Evolutionary conservation across 2,113 vertebrate species (phyloP).

Genomic region (Coreoperca whiteheadi): DNA sequence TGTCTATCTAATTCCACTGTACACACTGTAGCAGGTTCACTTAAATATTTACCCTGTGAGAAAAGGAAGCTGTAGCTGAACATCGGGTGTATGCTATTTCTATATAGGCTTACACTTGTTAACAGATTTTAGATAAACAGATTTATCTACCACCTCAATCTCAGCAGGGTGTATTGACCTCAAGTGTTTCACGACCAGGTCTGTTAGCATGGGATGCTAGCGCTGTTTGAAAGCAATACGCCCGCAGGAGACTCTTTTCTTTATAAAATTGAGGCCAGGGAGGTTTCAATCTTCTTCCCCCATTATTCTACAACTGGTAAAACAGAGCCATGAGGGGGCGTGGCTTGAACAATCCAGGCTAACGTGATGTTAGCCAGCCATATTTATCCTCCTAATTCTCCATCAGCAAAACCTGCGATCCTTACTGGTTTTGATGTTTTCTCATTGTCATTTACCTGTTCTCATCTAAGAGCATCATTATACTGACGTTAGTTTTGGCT

Average conservation of each 20-base stretch:
- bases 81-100: not conserved
- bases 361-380: not conserved
- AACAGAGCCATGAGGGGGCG: no score
- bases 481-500: no score
- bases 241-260: no score
- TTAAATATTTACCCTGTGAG: not conserved
- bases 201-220: constrained; percentile 5
- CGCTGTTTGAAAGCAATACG: not conserved
- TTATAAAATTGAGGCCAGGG: no score
- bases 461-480: no score
- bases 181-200: no score
- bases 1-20: no score
- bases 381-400: not conserved
- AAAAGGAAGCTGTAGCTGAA: not conserved
- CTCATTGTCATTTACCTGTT: no score
- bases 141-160: not conserved
- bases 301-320: no score
- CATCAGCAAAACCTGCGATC: not conserved
- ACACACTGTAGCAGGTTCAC: not conserved
- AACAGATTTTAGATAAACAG: no score
- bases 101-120: not conserved
- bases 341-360: not conserved
- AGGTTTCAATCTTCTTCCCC: no score
- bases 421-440: not conserved
- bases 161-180: constrained; percentile 19